Conservation (phyloP, 1,140 invertebrate genomes). For the Drosophila pallidifrons region DNA sequence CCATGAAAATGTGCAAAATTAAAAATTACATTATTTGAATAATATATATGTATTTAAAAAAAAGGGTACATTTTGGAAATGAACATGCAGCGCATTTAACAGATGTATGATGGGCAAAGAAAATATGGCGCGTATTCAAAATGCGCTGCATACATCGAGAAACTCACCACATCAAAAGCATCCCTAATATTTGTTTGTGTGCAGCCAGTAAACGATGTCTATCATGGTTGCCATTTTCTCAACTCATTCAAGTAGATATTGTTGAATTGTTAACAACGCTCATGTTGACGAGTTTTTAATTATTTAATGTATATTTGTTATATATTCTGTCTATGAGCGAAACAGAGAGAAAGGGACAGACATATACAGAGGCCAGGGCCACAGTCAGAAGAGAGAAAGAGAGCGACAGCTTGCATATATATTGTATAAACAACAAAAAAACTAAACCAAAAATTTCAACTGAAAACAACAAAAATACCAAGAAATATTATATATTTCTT, state of each 20-base stretch:
- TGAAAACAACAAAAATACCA: slow-evolving; percentile 6
- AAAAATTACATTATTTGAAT: too few species aligned
- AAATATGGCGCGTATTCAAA: too few species aligned
- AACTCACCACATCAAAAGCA: too few species aligned
- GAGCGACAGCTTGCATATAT: slow-evolving; percentile 67
- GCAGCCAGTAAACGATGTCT: background rate
- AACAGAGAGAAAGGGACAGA: slow-evolving; percentile 74
- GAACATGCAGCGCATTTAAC: too few species aligned
- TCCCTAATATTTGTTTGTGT: too few species aligned
- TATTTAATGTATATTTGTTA: slow-evolving; percentile 83
- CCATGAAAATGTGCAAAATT: too few species aligned
- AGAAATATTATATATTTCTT: slow-evolving; percentile 49
- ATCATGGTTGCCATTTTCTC: slow-evolving; percentile 25
- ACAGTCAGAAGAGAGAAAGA: slow-evolving; percentile 60
- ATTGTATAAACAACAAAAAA: slow-evolving; percentile 43
- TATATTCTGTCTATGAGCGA: slow-evolving; percentile 73
- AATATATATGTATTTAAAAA: too few species aligned
- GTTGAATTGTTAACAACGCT: slow-evolving; percentile 68
- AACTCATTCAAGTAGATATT: slow-evolving; percentile 65
- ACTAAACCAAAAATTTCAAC: background rate
- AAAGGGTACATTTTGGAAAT: too few species aligned
- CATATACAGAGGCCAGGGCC: slow-evolving; percentile 72
- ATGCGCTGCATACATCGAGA: too few species aligned
- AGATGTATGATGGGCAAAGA: too few species aligned
- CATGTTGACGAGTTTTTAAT: slow-evolving; percentile 81